Base-by-base conservation (phyloP, 1,140 invertebrate genomes). In the Nephila pilipes region DNA sequence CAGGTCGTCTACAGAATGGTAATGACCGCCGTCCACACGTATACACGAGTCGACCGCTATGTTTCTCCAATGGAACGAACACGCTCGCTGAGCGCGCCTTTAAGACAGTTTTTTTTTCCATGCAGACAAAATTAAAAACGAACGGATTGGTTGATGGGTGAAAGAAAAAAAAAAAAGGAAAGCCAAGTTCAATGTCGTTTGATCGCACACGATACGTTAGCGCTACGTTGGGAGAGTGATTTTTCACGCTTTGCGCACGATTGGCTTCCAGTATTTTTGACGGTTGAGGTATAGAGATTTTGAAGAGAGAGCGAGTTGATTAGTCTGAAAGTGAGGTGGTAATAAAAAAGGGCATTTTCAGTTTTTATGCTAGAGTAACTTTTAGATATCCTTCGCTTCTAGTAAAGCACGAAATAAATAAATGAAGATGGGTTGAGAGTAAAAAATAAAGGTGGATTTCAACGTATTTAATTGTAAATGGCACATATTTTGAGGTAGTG, bases 111-210 rank as follows among this genome's bases (percentile, higher is more conserved):
- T 46, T 46, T n/a, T 54, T 69, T 54, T 54, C 36, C 16, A 32
- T 2, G 32, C 65, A 90, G 58, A 79, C 36, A 69, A 55, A 69
- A 79, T 80, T 90, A 79, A 90, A 90, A 90, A 80, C 69, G 46
- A 90, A 79, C 46, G 38, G 65, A 69, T 55, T 54, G 25, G 38
- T 25, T 22, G n/a, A 22, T 65, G 63, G n/a, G 25, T 14, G 58
- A 32, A 25, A 32, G 29, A 20, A 25, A 57, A 79, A 80, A 25
- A 32, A 20, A 25, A 79, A 79, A 80, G 46, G 75, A 57, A 90
- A 80, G 32, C 10, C 29, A 90, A 80, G 88, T 90, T 90, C 88
- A 80, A 90, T 90, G 88, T 54, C 88, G 38, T 90, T 57, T 87
- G 55, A 58, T 85, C 85, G 29, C 16, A 63, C 25, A 46, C 54